Evolutionary conservation across 2,797 vertebrate species (phyloP).

Genomic region (Natrix natrix): DNA sequence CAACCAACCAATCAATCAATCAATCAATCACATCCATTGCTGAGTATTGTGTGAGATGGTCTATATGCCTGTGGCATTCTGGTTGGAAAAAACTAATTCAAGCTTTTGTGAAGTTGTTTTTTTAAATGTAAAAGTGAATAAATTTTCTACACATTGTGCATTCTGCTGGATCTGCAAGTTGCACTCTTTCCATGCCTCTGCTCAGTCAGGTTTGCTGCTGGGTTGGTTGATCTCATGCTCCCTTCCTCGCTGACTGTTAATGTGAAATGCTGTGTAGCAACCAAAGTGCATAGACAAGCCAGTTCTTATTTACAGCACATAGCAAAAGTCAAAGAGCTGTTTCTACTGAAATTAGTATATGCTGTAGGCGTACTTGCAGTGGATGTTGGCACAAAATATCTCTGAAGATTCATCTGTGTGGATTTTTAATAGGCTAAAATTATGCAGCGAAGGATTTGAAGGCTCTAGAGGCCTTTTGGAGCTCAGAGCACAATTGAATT

Average conservation of each 20-base stretch:
- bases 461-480: not conserved
- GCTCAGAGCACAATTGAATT: not conserved
- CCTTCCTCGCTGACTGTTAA: not conserved
- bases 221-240: not conserved
- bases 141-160: not conserved
- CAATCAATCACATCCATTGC: not conserved
- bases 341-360: not conserved
- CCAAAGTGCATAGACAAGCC: not conserved
- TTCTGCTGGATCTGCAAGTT: not conserved
- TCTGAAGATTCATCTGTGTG: not conserved
- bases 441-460: not conserved
- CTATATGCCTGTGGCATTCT: not conserved
- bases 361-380: not conserved
- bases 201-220: not conserved
- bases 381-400: constrained; percentile 1
- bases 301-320: constrained; percentile 14
- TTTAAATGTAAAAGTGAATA: not conserved
- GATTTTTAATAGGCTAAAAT: constrained; percentile 3
- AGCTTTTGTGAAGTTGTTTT: not conserved
- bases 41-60: not conserved
- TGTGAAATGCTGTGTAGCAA: not conserved
- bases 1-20: not conserved
- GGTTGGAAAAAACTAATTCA: not conserved
- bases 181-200: not conserved
- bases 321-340: not conserved